Base-by-base conservation (phyloP, 1,140 invertebrate species). In the Vanessa atalanta region DNA sequence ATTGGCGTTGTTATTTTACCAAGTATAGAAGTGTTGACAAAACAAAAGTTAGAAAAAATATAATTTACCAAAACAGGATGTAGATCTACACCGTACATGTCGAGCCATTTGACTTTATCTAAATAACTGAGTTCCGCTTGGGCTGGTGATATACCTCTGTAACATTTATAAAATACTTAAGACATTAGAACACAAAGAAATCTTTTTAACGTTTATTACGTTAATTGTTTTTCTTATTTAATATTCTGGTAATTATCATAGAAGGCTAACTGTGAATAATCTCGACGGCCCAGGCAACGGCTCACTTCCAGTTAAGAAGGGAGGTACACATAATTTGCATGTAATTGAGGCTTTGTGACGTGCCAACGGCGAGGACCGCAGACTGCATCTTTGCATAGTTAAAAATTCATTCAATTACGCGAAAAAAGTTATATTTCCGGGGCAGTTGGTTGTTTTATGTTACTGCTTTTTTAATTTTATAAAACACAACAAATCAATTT, bases 71-170 rank as follows among this genome's bases (percentile, higher is more conserved):
- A 83, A 71, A 95, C 94, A 73, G 94, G 94, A 91, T 95, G 94
- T 94, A 98, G 97, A 92, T 99, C 98, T 8, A 99, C 98, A 13
- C 98, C 98, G 86, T 99, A 99, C 96, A 99, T 97, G 83, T 99
- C 98, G 70, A 99, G 91, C 97, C 97, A 98, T 93, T 99, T 99
- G 9, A 97, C 97, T 93, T 98, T 97, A 86, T 98, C 98, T 57
- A 99, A 93, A 91, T 98, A 99, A 76, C 96, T 96, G 47, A 97
- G 95, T 90, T 99, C 98, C 2, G 98, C 94, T 75, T 94, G 93
- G 51, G 94, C 94, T 61, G 94, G 94, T 65, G 94, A 94, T 85
- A 94, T 94, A 55, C 94, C 94, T 74, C 94, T 94, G 81, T 81
- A 93, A 91, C 76, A 84, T 51, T 81, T 74, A 79, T 48, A 20